Evolutionary conservation across 2,888 invertebrate genomes (phyloP).

Genomic region (Phrixothrix hirtus): DNA sequence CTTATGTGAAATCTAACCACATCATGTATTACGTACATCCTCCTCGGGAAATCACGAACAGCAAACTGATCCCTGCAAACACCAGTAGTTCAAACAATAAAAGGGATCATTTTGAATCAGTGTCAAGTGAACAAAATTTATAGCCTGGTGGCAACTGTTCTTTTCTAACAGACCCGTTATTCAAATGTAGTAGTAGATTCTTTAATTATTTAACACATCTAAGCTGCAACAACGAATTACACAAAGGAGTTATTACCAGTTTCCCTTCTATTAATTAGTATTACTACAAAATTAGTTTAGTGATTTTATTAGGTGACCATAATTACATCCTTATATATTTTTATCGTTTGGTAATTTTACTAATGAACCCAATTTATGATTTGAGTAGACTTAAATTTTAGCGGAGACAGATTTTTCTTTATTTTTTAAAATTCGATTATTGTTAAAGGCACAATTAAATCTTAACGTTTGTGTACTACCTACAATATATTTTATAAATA

Average conservation of each 20-base stretch:
- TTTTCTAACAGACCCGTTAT: conserved; percentile 38
- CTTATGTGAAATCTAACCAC: conserved; percentile 6
- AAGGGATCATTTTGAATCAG: conserved; percentile 60
- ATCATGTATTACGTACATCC: conserved; percentile 21
- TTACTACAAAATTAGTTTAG: not conserved
- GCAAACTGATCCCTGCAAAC: conserved; percentile 48
- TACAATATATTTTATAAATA: too few relatives aligned
- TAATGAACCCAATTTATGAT: too few relatives aligned
- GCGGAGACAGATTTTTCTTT: too few relatives aligned
- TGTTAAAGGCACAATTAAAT: too few relatives aligned
- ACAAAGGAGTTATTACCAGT: not conserved
- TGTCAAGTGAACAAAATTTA: conserved; percentile 62
- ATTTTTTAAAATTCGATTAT: too few relatives aligned
- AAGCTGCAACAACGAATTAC: not conserved
- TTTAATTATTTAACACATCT: not conserved
- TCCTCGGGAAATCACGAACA: conserved; percentile 43
- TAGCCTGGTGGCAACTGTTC: conserved; percentile 51
- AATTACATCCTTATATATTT: too few relatives aligned
- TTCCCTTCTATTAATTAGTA: too few relatives aligned
- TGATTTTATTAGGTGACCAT: too few relatives aligned
- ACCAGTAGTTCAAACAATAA: conserved; percentile 56
- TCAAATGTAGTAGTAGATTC: conserved; percentile 9
- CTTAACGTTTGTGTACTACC: too few relatives aligned
- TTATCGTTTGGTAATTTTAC: too few relatives aligned
- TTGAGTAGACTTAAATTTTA: too few relatives aligned